Conservation (phyloP, 2,888 invertebrate genomes). For the Lampropteryx suffumata region DNA sequence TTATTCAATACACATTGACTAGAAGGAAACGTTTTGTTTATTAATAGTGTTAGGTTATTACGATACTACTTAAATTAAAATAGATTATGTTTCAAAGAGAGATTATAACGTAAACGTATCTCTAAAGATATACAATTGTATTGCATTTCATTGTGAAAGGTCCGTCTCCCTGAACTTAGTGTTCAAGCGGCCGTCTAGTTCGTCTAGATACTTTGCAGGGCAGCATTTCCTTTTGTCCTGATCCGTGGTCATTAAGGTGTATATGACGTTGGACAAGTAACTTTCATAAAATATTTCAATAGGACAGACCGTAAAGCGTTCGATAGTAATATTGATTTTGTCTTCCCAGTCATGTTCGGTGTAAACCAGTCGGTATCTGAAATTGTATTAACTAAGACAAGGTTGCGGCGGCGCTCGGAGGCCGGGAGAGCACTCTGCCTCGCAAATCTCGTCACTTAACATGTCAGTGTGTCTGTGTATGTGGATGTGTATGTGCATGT, state of each 20-base stretch:
- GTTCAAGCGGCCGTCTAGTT: not conserved
- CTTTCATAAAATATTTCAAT: not conserved
- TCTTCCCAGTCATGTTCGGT: constrained; percentile 1
- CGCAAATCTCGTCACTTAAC: not conserved
- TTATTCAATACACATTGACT: constrained; percentile 12
- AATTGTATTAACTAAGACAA: not conserved
- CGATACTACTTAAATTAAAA: no score
- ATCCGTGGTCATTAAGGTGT: constrained; percentile 2
- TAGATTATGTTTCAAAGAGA: constrained; percentile 7
- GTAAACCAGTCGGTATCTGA: constrained; percentile 1
- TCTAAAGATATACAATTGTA: no score
- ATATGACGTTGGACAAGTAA: constrained; percentile 1
- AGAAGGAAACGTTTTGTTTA: constrained; percentile 2
- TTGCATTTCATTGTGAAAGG: no score
- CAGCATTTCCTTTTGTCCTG: constrained; percentile 7
- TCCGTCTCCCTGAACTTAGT: not conserved
- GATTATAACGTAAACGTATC: constrained; percentile 1
- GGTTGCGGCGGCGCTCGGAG: not conserved
- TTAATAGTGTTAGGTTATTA: no score
- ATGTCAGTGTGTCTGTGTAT: not conserved
- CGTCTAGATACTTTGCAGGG: not conserved
- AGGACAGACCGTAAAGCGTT: not conserved
- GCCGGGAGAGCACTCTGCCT: not conserved
- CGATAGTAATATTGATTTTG: not conserved
- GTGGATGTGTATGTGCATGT: no score